phyloP scores from a whole-genome alignment of 2,888 invertebrate species.

The Bimastos eiseni region DNA sequence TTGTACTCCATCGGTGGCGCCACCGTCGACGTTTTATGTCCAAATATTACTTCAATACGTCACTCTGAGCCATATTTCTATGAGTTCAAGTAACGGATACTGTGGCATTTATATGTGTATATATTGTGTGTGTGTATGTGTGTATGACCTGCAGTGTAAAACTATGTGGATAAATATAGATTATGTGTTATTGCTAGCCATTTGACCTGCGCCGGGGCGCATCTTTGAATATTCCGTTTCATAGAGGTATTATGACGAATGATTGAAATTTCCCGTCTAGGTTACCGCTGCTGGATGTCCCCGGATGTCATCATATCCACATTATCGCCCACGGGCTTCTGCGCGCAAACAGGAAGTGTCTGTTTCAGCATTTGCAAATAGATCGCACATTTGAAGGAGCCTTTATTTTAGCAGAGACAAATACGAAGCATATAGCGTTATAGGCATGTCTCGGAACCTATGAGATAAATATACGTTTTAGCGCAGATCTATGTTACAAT shows the following conservation, averaged over 20 bases:
- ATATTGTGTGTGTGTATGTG: neutral
- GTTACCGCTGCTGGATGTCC: neutral
- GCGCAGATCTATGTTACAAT: no score
- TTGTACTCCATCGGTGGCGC: neutral
- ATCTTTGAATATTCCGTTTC: neutral
- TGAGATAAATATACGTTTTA: no score
- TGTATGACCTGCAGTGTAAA: neutral
- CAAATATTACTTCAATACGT: conserved; percentile 1
- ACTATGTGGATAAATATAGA: neutral
- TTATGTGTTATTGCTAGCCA: neutral
- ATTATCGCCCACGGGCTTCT: neutral
- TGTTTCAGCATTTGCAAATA: conserved; percentile 6
- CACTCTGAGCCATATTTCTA: neutral
- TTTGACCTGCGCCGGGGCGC: neutral
- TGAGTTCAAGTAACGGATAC: neutral
- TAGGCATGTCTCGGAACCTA: no score
- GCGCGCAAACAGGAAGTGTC: neutral
- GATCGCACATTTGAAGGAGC: neutral
- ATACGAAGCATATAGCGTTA: neutral
- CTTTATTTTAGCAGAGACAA: neutral
- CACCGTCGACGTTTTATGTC: neutral
- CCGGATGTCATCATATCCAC: neutral
- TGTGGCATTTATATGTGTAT: neutral
- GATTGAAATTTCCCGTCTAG: neutral
- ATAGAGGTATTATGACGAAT: neutral